Conservation (phyloP, 2,113 vertebrate species). For the Perca fluviatilis region DNA sequence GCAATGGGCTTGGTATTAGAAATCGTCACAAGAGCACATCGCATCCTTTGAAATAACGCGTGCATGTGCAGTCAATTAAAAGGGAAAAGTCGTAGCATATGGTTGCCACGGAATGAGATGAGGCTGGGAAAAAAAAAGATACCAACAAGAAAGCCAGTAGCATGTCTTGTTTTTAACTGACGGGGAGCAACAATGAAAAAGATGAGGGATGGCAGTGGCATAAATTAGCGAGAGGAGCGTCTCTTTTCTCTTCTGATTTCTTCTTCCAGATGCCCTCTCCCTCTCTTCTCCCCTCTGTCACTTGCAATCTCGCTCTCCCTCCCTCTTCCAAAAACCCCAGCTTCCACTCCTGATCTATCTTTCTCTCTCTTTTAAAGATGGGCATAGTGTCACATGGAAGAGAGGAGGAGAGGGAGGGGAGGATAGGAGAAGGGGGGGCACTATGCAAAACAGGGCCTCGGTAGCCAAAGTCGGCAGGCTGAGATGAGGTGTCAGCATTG, state of each 20-base stretch:
- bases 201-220: slow-evolving; percentile 65
- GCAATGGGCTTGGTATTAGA: slow-evolving; percentile 53
- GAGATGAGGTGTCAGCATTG: slow-evolving; percentile 99
- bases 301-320: slow-evolving; percentile 63
- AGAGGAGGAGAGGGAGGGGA: slow-evolving; percentile 56
- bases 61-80: slow-evolving; percentile 34
- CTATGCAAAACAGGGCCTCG: slow-evolving; percentile 99
- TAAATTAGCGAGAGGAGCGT: slow-evolving; percentile 68
- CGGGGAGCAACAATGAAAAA: slow-evolving; percentile 64
- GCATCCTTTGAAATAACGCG: slow-evolving; percentile 26
- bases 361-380: slow-evolving; percentile 91
- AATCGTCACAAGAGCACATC: slow-evolving; percentile 26
- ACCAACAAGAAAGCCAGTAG: slow-evolving; percentile 26
- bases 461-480: slow-evolving; percentile 98
- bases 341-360: slow-evolving; percentile 72
- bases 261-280: slow-evolving; percentile 59
- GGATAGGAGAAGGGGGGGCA: slow-evolving; percentile 66
- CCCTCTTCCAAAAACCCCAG: slow-evolving; percentile 36
- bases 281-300: slow-evolving; percentile 61
- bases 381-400: slow-evolving; percentile 88
- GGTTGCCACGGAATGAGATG: slow-evolving; percentile 7
- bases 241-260: slow-evolving; percentile 59
- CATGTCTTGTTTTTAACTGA: slow-evolving; percentile 62
- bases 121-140: slow-evolving; percentile 51
- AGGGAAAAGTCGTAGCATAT: slow-evolving; percentile 47